Evolutionary conservation across 1,140 invertebrate species (phyloP).

Genomic region (Drosophila littoralis): DNA sequence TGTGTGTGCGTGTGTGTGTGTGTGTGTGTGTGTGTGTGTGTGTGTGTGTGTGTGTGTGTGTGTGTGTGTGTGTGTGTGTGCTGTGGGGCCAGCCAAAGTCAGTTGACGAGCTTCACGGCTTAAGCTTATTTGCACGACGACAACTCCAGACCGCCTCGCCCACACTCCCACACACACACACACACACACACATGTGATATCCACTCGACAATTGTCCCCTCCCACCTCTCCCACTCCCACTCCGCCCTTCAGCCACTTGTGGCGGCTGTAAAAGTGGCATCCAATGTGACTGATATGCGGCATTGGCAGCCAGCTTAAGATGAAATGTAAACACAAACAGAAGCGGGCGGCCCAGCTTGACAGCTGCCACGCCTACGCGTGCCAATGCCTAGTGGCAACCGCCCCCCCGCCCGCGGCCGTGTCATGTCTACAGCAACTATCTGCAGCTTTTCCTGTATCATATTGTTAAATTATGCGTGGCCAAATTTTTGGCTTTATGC

Average conservation of each 20-base stretch:
- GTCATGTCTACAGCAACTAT: not conserved
- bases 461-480: slow-evolving; percentile 73
- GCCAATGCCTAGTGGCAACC: no score
- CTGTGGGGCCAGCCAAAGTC: slow-evolving; percentile 55
- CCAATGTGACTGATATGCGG: slow-evolving; percentile 77
- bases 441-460: slow-evolving; percentile 3
- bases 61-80: no score
- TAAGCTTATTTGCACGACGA: slow-evolving; percentile 75
- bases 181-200: slow-evolving; percentile 48
- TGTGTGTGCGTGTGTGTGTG: not conserved
- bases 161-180: slow-evolving; percentile 2
- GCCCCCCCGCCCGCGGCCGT: no score
- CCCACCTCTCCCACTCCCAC: not conserved
- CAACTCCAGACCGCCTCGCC: slow-evolving; percentile 5
- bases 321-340: slow-evolving; percentile 78
- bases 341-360: slow-evolving; percentile 1
- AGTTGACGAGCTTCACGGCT: slow-evolving; percentile 74
- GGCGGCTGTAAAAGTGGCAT: slow-evolving; percentile 62
- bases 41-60: not conserved
- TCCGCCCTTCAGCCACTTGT: not conserved
- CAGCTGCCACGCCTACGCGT: not conserved
- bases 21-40: not conserved
- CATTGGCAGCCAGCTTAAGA: slow-evolving; percentile 65
- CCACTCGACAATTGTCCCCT: slow-evolving; percentile 63
- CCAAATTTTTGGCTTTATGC: slow-evolving; percentile 11